Evolutionary conservation across 2,888 invertebrate genomes (phyloP).

Genomic region (Leptopterna dolabrata): DNA sequence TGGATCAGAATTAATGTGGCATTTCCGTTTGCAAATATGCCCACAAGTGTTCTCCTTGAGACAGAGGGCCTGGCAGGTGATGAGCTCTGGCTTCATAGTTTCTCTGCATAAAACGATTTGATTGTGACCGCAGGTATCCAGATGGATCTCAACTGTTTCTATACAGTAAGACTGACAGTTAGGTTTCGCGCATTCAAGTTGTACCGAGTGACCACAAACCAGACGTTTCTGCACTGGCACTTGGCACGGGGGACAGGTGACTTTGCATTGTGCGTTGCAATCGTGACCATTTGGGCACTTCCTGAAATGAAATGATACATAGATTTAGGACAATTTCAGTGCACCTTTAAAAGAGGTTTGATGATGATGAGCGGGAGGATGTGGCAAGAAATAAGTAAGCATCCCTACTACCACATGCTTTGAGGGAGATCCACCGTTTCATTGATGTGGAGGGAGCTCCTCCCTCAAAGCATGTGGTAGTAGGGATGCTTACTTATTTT

Average conservation of each 20-base stretch:
- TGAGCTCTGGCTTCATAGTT: no score
- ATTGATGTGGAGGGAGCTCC: no score
- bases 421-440: no score
- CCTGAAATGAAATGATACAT: no score
- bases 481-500: no score
- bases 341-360: no score
- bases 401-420: no score
- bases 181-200: slow-evolving; percentile 19
- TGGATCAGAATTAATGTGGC: slow-evolving; percentile 63
- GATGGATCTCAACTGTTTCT: slow-evolving; percentile 61
- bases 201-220: slow-evolving; percentile 22
- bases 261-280: not conserved
- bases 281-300: slow-evolving; percentile 36
- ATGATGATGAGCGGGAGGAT: no score
- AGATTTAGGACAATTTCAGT: no score
- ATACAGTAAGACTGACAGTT: slow-evolving; percentile 23
- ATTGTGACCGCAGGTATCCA: slow-evolving; percentile 20
- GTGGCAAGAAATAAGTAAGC: no score
- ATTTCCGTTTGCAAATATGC: slow-evolving; percentile 28
- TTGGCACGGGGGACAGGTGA: slow-evolving; percentile 12
- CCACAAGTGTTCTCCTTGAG: slow-evolving; percentile 56
- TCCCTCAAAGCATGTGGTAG: no score
- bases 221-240: slow-evolving; percentile 10
- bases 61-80: slow-evolving; percentile 24
- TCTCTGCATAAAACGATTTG: slow-evolving; percentile 28